These are phyloP conservation scores for Semnornis frantzii DNA, from an alignment of 2,113 vertebrate genomes.

Conservation along the genomic window DNA sequence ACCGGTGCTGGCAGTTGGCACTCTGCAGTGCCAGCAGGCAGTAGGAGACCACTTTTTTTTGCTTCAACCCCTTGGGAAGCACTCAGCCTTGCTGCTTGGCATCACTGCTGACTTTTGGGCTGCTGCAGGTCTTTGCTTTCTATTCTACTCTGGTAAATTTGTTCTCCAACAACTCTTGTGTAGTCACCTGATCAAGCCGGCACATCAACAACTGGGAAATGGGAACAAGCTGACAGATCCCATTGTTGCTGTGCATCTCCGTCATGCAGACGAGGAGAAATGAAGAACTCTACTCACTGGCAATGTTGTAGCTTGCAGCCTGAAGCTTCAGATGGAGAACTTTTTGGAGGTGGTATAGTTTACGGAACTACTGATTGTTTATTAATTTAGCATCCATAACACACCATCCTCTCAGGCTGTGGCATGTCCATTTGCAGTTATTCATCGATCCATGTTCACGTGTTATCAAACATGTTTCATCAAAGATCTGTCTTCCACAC, in stretches of 20 bases:
- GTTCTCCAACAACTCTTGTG: background rate
- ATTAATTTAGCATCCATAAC: background rate
- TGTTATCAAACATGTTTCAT: background rate
- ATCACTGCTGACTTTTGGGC: background rate
- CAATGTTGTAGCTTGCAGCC: background rate
- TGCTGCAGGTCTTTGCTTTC: background rate
- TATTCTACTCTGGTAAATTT: background rate
- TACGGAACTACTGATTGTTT: background rate
- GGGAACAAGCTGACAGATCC: background rate
- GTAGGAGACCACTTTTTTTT: fast-evolving
- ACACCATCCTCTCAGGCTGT: fast-evolving
- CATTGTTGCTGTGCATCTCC: fast-evolving
- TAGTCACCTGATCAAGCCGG: background rate
- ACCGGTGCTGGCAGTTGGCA: background rate
- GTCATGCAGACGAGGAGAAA: background rate
- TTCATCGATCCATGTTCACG: background rate
- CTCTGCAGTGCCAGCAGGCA: background rate
- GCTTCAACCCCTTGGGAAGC: background rate
- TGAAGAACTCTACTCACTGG: background rate
- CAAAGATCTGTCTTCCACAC: background rate
- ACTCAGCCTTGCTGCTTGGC: background rate
- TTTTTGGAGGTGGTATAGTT: background rate
- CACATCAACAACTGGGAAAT: background rate
- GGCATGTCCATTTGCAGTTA: background rate
- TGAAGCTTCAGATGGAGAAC: background rate